Evolutionary conservation across 64 coral and sea anemone species (phyloP).

Genomic region (Montipora foliosa): DNA sequence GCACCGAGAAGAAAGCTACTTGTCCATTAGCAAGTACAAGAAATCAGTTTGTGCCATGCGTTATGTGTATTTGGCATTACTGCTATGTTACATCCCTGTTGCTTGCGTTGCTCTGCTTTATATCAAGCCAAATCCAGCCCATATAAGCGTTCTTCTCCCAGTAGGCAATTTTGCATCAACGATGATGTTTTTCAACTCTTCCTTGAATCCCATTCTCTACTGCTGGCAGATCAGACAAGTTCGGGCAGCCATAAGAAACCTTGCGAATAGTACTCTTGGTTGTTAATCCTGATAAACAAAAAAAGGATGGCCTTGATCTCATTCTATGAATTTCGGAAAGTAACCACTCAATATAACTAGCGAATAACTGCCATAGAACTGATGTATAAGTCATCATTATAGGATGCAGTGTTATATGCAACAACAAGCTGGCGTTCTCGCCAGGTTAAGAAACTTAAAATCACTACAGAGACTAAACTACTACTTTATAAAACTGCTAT

Average conservation of each 20-base stretch:
- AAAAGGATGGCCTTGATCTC: too few relatives aligned
- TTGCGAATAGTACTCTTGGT: not conserved
- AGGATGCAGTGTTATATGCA: too few relatives aligned
- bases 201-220: conserved; percentile 24
- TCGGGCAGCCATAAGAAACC: conserved; percentile 5
- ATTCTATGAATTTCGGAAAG: too few relatives aligned
- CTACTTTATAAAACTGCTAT: too few relatives aligned
- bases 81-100: conserved; percentile 42
- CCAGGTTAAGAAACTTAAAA: too few relatives aligned
- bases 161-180: conserved; percentile 28
- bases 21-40: conserved; percentile 43
- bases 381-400: too few relatives aligned
- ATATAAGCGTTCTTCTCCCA: not conserved
- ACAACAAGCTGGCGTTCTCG: too few relatives aligned
- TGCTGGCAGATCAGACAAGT: conserved; percentile 37
- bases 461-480: too few relatives aligned
- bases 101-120: conserved; percentile 7
- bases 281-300: not conserved
- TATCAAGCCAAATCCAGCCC: not conserved
- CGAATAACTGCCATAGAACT: too few relatives aligned
- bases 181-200: conserved; percentile 24
- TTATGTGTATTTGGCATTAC: not conserved
- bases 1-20: conserved; percentile 37
- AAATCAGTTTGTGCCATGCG: conserved; percentile 31
- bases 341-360: too few relatives aligned